Percentiles rank a stretch among this genome's conserved stretches.
Evolutionary conservation across 2,113 vertebrate species (phyloP).

Genomic region (Arvicanthis niloticus): DNA sequence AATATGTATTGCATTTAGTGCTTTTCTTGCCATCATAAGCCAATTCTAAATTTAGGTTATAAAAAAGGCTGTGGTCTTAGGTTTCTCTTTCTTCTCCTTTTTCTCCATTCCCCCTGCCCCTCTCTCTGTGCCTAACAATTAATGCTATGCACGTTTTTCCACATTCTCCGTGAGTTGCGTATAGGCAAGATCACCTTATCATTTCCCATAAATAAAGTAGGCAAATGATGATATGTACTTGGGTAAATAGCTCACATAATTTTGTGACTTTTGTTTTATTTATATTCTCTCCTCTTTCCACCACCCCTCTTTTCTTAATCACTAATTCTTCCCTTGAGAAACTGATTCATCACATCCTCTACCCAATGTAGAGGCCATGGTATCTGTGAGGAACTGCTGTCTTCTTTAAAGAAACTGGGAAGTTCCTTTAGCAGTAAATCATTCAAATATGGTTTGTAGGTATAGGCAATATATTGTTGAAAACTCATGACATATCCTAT

Average conservation of each 20-base stretch:
- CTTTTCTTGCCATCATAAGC: background rate
- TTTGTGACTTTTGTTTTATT: background rate
- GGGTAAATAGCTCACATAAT: background rate
- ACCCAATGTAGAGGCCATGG: background rate
- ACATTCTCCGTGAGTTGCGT: background rate
- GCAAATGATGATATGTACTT: background rate
- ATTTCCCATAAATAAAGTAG: background rate
- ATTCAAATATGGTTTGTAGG: background rate
- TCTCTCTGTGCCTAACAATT: background rate
- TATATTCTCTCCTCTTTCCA: background rate
- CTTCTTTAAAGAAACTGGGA: background rate
- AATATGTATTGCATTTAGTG: background rate
- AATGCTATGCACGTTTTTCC: too few species aligned
- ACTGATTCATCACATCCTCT: background rate
- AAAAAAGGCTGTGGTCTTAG: background rate
- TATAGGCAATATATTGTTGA: background rate
- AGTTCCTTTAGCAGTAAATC: background rate
- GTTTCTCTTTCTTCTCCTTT: background rate
- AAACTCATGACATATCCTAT: background rate
- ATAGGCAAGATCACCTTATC: background rate
- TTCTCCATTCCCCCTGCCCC: too few species aligned
- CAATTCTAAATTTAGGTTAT: background rate
- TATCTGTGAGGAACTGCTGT: background rate
- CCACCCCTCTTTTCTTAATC: background rate
- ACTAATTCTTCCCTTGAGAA: background rate